Conservation (phyloP, 2,113 vertebrate species). For the Oceanites oceanicus region DNA sequence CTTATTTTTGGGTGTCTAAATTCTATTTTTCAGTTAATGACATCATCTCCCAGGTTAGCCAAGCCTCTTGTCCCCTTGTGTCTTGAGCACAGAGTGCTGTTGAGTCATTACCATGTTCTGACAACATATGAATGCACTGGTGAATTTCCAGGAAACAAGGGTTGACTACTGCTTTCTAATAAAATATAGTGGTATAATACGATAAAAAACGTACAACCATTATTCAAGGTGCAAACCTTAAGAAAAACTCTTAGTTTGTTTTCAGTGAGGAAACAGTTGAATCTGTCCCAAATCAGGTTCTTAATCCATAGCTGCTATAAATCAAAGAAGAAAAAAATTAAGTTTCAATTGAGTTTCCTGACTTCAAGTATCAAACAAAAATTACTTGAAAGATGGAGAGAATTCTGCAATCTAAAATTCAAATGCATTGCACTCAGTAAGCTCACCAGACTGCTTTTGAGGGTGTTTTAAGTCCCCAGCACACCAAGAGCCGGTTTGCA, state of each 20-base stretch:
- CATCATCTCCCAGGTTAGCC: background rate
- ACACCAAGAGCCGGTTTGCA: background rate
- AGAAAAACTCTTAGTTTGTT: conserved; percentile 62
- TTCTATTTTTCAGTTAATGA: background rate
- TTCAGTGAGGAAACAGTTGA: conserved; percentile 62
- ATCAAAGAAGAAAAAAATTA: conserved; percentile 78
- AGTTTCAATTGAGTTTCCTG: conserved; percentile 79
- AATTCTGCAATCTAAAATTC: conserved; percentile 57
- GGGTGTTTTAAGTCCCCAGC: background rate
- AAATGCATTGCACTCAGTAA: background rate
- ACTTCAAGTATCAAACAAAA: conserved; percentile 59
- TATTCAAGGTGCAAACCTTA: conserved; percentile 57
- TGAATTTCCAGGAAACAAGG: background rate
- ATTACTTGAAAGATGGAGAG: conserved; percentile 51
- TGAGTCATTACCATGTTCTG: background rate
- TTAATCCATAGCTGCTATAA: conserved; percentile 73
- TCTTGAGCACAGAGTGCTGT: background rate
- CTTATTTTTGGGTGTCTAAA: background rate
- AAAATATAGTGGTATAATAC: conserved; percentile 32
- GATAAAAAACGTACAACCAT: conserved; percentile 46
- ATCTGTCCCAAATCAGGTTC: conserved; percentile 66
- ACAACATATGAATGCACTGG: background rate
- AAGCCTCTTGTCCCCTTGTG: background rate
- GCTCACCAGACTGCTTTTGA: background rate
- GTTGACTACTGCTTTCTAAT: conserved; percentile 32